Evolutionary conservation across 1,140 invertebrate species (phyloP), one percentile per base, ranked within the genome.

Genomic region (Notospermus geniculatus): DNA sequence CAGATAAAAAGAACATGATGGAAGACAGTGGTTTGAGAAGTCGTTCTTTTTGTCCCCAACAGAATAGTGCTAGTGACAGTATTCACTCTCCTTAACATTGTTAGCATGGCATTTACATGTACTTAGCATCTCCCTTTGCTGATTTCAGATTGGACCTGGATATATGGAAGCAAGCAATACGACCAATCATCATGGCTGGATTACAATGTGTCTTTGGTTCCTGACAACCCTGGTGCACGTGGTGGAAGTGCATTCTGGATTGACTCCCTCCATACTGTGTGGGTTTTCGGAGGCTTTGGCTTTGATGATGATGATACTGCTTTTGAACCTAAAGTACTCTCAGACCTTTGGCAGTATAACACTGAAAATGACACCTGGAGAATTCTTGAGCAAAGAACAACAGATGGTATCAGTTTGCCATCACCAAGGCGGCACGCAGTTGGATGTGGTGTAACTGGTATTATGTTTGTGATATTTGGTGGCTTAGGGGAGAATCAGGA

Each of bases 131-230:
- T 7, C 15, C 4, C 15, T 36, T 36, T 36, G 32, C 15, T 36
- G 5, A 36, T 50, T 50, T 50, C 46, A 50, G 46, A 50, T 23
- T 50, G 46, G 46, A 50, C 46, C 4, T 50, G 46, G 46, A 50
- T 50, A 23, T 19, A 19, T 50, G 46, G 46, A 5, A 50, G 25
- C 46, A 5, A 50, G 19, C 25, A 7, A n/a, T 27, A 27, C n/a
- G n/a, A 50, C 25, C 46, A 50, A 50, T 27, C n/a, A 7, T 50
- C 46, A 19, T 23, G 25, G 19, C n/a, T 50, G 19, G n/a, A 27
- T 7, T n/a, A 50, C 46, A 36, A 36, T 36, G 32, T 36, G 32
- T 50, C 25, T 4, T 9, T 5, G 4, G 25, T 19, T n/a, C 19
- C n/a, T 7, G 25, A 50, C n/a, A 23, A 50, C 46, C 46, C 46